Conservation (phyloP, 2,113 vertebrate genomes). For the Pelodiscus sinensis region DNA sequence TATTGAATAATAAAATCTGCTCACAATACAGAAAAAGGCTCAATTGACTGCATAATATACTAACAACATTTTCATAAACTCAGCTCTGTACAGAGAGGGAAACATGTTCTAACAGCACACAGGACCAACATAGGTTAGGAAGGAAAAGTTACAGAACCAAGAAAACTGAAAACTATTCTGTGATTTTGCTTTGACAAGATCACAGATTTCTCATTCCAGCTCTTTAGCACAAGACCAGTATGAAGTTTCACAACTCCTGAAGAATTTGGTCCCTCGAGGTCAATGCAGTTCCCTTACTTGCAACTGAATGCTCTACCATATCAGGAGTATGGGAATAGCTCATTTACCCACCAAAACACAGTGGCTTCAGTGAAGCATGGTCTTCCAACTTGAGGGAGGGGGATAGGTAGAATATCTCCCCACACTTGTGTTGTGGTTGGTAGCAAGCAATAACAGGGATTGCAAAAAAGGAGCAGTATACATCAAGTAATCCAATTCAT, state of each 20-base stretch:
- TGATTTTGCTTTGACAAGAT: neutral
- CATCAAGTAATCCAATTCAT: neutral
- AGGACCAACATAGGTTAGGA: neutral
- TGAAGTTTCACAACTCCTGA: neutral
- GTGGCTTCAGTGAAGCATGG: neutral
- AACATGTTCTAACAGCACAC: neutral
- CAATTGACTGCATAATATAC: neutral
- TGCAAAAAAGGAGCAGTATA: neutral
- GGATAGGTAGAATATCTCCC: neutral
- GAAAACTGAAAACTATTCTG: neutral
- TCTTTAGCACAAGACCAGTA: neutral
- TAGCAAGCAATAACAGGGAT: neutral
- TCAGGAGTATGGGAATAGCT: neutral
- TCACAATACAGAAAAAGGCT: neutral
- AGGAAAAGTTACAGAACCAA: neutral
- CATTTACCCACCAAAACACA: neutral
- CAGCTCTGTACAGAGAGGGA: neutral
- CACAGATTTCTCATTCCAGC: rapidly evolving
- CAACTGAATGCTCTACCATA: neutral
- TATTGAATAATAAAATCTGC: neutral
- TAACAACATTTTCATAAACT: neutral
- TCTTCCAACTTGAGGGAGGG: neutral
- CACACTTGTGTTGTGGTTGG: neutral
- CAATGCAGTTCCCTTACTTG: neutral
- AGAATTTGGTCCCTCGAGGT: neutral